Evolutionary conservation across 2,888 invertebrate species (phyloP).

Genomic region (Entomobrya multifasciata): DNA sequence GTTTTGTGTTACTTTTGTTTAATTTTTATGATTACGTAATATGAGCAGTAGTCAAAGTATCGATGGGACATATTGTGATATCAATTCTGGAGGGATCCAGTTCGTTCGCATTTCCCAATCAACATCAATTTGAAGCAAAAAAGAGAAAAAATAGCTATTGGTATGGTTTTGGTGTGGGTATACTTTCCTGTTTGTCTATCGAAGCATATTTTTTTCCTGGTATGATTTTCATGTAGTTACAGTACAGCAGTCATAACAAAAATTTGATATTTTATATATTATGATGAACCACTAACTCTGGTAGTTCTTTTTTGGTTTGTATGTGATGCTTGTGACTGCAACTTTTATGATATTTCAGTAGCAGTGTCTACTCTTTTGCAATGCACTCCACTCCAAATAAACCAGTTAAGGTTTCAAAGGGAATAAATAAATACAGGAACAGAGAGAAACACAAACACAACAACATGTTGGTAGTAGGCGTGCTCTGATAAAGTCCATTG

Average conservation of each 20-base stretch:
- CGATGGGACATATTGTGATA: not conserved
- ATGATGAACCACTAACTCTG: not conserved
- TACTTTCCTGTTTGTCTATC: no score
- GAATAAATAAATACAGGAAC: constrained; percentile 22
- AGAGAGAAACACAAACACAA: not conserved
- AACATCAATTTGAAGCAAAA: constrained; percentile 14
- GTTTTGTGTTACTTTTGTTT: no score
- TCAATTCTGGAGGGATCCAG: not conserved
- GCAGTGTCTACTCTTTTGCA: not conserved
- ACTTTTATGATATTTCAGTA: constrained; percentile 15
- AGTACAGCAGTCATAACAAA: no score
- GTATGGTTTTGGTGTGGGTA: not conserved
- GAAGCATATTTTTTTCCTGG: no score
- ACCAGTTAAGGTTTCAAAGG: constrained; percentile 17
- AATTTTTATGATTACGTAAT: not conserved
- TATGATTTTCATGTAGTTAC: no score
- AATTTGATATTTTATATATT: no score
- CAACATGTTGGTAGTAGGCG: not conserved
- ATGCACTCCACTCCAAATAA: no score
- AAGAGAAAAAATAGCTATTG: not conserved
- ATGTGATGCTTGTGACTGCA: not conserved
- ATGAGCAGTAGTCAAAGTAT: not conserved
- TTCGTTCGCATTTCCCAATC: no score
- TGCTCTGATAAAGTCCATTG: constrained; percentile 45
- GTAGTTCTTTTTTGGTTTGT: constrained; percentile 4